Conservation (phyloP, 2,797 vertebrate species). For the Merluccius polli region DNA sequence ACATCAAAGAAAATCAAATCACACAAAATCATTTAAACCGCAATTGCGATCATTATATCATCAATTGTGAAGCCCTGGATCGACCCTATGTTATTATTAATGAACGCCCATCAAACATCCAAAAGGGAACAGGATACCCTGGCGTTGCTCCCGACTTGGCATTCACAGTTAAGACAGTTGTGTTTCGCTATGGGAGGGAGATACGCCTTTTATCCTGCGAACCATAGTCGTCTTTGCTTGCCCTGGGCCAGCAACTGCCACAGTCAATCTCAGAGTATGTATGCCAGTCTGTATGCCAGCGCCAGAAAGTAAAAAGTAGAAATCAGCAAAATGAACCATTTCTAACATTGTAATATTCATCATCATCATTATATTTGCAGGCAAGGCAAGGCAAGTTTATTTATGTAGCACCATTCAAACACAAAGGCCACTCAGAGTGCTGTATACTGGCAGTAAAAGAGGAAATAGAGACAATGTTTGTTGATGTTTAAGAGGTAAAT, state of each 20-base stretch:
- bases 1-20: background rate
- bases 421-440: background rate
- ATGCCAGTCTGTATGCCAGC: background rate
- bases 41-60: background rate
- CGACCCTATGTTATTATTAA: background rate
- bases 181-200: background rate
- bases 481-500: background rate
- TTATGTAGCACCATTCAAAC: background rate
- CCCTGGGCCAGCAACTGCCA: background rate
- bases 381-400: background rate
- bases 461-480: background rate
- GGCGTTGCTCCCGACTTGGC: background rate
- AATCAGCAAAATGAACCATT: background rate
- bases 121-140: background rate
- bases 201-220: background rate
- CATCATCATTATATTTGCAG: background rate
- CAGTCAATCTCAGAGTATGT: background rate
- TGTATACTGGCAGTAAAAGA: background rate
- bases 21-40: background rate
- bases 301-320: background rate
- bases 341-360: background rate
- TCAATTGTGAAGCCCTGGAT: background rate
- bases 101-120: background rate
- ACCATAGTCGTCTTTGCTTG: background rate
- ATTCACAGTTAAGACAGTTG: background rate